These are phyloP conservation scores for Procavia capensis DNA, from an alignment of 2,113 vertebrate genomes.

Conservation along the genomic window DNA sequence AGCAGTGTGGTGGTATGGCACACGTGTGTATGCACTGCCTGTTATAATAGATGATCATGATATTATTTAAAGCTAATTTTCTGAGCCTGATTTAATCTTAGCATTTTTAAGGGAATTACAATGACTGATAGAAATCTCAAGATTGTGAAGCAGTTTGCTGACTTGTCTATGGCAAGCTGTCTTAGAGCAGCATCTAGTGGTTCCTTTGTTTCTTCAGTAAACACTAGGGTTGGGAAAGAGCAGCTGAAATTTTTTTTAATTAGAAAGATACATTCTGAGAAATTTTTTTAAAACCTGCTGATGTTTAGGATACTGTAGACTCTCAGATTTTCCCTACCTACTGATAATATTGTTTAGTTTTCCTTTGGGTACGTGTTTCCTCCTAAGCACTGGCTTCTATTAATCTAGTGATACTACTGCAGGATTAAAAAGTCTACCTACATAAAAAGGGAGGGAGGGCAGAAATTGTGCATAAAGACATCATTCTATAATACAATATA, in stretches of 20 bases:
- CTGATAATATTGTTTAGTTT: slow-evolving; percentile 37
- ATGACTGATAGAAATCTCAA: slow-evolving; percentile 77
- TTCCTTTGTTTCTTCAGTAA: neutral
- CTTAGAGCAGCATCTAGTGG: slow-evolving; percentile 91
- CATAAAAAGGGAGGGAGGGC: neutral
- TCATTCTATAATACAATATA: slow-evolving; percentile 28
- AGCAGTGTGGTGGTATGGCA: neutral
- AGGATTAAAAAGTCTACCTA: neutral
- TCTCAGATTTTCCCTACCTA: neutral
- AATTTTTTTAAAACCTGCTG: slow-evolving; percentile 31
- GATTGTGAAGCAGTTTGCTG: neutral
- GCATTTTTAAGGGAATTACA: slow-evolving; percentile 78
- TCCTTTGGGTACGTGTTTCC: neutral
- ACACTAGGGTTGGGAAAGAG: neutral
- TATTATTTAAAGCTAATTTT: slow-evolving; percentile 75
- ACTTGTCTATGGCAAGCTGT: slow-evolving; percentile 76
- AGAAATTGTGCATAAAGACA: slow-evolving; percentile 4
- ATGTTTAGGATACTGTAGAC: neutral
- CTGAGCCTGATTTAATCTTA: slow-evolving; percentile 82
- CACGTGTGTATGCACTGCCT: neutral
- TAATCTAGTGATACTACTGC: slow-evolving; percentile 2
- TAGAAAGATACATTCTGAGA: slow-evolving; percentile 45
- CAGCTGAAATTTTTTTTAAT: neutral
- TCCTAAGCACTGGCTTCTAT: neutral
- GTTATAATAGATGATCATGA: slow-evolving; percentile 79